phyloP scores from a whole-genome alignment of 2,888 invertebrate genomes.

The Norana najaformis region DNA sequence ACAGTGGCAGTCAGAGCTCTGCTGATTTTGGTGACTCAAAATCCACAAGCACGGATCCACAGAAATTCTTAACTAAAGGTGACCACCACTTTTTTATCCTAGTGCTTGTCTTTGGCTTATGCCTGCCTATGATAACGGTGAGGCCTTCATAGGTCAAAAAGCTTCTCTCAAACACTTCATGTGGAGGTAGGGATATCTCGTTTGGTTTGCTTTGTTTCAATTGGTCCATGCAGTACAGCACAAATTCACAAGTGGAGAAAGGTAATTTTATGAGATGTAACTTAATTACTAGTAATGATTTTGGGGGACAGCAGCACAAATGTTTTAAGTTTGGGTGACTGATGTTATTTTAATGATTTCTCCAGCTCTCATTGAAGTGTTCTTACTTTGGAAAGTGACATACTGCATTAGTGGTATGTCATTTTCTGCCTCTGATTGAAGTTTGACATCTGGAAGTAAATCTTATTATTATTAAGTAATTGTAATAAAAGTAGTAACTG shows the following conservation, averaged over 20 bases:
- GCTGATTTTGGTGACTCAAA: neutral
- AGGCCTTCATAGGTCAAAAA: neutral
- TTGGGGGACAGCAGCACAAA: neutral
- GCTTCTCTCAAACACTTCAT: neutral
- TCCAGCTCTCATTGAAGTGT: neutral
- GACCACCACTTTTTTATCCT: neutral
- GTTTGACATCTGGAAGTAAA: too few species aligned
- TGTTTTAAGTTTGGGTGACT: neutral
- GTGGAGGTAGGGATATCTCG: neutral
- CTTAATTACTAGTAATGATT: neutral
- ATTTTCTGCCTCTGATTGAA: too few species aligned
- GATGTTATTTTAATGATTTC: neutral
- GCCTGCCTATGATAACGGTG: neutral
- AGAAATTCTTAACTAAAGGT: neutral
- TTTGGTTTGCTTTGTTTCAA: neutral
- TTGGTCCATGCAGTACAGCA: neutral
- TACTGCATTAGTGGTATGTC: too few species aligned
- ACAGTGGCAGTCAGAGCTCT: conserved; percentile 16
- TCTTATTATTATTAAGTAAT: too few species aligned
- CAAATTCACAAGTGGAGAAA: too few species aligned
- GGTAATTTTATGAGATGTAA: too few species aligned
- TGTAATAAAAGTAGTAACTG: neutral
- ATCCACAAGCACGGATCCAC: neutral
- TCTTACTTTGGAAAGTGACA: neutral
- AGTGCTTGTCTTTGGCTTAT: too few species aligned